Evolutionary conservation across 2,797 vertebrate genomes (phyloP), one percentile per base, ranked within the genome.

Genomic region (Phoxinus dragarum): DNA sequence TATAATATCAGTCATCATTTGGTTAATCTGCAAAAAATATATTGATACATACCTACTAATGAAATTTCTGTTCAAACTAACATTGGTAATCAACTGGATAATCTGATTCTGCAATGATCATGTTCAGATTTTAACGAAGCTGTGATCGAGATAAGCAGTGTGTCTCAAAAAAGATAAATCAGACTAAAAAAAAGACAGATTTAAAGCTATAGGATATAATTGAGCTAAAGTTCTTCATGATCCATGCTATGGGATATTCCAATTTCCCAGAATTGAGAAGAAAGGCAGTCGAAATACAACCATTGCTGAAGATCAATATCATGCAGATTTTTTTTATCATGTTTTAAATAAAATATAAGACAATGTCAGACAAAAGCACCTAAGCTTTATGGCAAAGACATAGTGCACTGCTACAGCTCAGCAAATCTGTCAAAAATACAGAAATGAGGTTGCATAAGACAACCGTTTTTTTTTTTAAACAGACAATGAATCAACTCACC

Each of bases 401-500:
- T 5, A 21, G 16, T 11, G 1, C 27, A 27, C 27, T 27, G 27
- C 27, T 74, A 12, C 27, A 21, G 8, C 42, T 44, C 23, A 47
- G 42, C n/a, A 73, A 14, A 27, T 47, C 7, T 47, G 14, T 73
- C 23, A 52, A 75, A 34, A 75, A 75, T 31, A 49, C 10, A 31
- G 9, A 54, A 54, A 36, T 54, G 5, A 54, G 17, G 10, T 54
- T 75, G 19, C 10, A 56, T 23, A 8, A 54, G 4, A 52, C 27
- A 64, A 64, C 12, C 27, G 11, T 52, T 56, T 9, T 9, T 59
- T 21, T 40, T 59, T 23, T 17, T 64, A 21, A 8, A 12, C 59
- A 79, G 17, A 40, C 74, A 31, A 49, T 61, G 5, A 40, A 40
- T 54, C 16, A 42, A 93, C 95, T 95, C 93, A 99, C 98, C 95